A percentile compares a stretch with the other conserved stretches of the same genome.
These are phyloP conservation scores for Sebastes iracundus DNA, from an alignment of 2,797 vertebrate species.

Conservation along the genomic window DNA sequence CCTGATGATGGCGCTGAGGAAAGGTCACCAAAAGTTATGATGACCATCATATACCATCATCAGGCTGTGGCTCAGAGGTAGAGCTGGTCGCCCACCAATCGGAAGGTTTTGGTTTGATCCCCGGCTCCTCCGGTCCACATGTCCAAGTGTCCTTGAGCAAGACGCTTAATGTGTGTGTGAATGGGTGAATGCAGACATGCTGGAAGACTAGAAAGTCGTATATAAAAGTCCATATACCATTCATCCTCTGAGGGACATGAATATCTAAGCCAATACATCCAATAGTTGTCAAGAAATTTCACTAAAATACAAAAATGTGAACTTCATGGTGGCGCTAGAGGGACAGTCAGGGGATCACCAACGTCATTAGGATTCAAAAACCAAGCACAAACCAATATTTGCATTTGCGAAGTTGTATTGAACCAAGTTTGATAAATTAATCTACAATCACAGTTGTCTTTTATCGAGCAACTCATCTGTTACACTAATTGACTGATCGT, in stretches of 20 bases:
- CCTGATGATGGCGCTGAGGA: not conserved
- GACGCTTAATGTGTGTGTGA: too few relatives aligned
- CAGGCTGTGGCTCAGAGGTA: too few relatives aligned
- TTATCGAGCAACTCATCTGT: not conserved
- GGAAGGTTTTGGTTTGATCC: too few relatives aligned
- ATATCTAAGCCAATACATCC: not conserved
- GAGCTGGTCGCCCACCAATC: too few relatives aligned
- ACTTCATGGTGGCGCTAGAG: not conserved
- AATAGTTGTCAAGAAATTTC: not conserved
- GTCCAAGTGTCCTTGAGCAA: too few relatives aligned
- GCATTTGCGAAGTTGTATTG: not conserved
- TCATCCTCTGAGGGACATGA: not conserved
- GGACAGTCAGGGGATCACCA: not conserved
- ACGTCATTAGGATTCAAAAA: accelerated
- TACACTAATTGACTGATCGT: not conserved
- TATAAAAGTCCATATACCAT: not conserved
- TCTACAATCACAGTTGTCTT: not conserved
- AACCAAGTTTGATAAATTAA: not conserved
- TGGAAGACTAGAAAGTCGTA: too few relatives aligned
- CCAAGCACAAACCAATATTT: not conserved
- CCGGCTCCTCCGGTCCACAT: too few relatives aligned
- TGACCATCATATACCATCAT: too few relatives aligned
- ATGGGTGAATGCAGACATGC: too few relatives aligned
- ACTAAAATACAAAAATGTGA: not conserved
- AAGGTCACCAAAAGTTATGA: not conserved